Percentiles rank a stretch among this genome's conserved stretches.
Evolutionary conservation across 2,888 invertebrate genomes (phyloP).

Genomic region (Poecilus cupreus): DNA sequence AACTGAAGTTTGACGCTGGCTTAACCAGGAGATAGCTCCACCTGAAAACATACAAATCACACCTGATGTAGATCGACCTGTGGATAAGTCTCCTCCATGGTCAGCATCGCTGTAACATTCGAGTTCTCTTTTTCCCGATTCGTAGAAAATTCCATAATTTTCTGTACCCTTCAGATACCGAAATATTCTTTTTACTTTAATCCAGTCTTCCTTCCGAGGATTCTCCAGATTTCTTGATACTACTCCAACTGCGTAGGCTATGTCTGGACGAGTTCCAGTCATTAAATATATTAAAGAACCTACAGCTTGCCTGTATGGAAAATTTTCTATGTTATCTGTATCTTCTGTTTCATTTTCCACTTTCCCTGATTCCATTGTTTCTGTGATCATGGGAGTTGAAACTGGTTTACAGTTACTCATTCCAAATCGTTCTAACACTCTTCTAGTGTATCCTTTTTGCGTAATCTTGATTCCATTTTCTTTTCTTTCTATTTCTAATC

Average conservation of each 20-base stretch:
- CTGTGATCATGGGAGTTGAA: neutral
- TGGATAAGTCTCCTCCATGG: neutral
- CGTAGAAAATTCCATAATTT: neutral
- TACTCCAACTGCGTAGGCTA: neutral
- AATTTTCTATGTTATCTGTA: neutral
- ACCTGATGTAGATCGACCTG: neutral
- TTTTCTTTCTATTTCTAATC: slow-evolving; percentile 59
- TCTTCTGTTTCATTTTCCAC: neutral
- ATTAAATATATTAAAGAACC: neutral
- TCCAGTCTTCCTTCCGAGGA: neutral
- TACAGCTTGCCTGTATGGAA: neutral
- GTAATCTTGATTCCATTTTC: neutral
- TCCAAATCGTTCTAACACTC: slow-evolving; percentile 16
- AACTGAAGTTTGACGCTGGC: slow-evolving; percentile 8
- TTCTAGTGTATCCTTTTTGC: slow-evolving; percentile 19
- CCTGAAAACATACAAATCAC: neutral
- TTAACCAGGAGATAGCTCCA: neutral
- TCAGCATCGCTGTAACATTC: neutral
- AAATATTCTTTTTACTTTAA: neutral
- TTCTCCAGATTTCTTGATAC: neutral
- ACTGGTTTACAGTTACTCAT: slow-evolving; percentile 7
- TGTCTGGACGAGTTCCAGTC: neutral
- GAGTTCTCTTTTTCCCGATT: neutral
- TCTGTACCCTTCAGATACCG: neutral
- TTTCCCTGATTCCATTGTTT: neutral